phyloP scores from a whole-genome alignment of 1,140 invertebrate genomes.

The Drosophila subpulchrella region DNA sequence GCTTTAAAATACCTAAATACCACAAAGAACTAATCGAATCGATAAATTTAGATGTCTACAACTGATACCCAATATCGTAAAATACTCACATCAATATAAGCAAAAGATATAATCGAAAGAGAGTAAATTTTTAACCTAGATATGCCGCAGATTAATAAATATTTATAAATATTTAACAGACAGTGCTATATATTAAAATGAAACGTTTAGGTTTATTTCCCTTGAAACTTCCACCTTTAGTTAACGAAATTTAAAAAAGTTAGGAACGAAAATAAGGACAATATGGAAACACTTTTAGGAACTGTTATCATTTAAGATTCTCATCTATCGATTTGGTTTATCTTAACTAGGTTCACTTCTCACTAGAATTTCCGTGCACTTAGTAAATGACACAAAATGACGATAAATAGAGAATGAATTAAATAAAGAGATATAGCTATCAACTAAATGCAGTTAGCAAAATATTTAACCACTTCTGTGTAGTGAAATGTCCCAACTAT shows the following conservation, averaged over 20 bases:
- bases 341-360: slow-evolving; percentile 22
- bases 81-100: slow-evolving; percentile 36
- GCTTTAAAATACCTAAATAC: slow-evolving; percentile 50
- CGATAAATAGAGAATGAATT: slow-evolving; percentile 42
- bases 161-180: slow-evolving; percentile 20
- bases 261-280: slow-evolving; percentile 58
- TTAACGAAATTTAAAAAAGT: slow-evolving; percentile 38
- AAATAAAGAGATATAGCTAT: slow-evolving; percentile 39
- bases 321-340: slow-evolving; percentile 19
- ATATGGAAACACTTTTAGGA: slow-evolving; percentile 49
- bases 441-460: slow-evolving; percentile 50
- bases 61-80: slow-evolving; percentile 41
- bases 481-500: slow-evolving; percentile 56
- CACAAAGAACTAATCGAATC: slow-evolving; percentile 50
- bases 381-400: slow-evolving; percentile 18
- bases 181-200: slow-evolving; percentile 11
- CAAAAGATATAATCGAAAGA: slow-evolving; percentile 22
- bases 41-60: slow-evolving; percentile 62
- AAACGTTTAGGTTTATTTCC: slow-evolving; percentile 5
- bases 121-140: slow-evolving; percentile 30
- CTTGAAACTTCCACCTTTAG: slow-evolving; percentile 22
- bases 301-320: slow-evolving; percentile 23
- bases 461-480: slow-evolving; percentile 57
- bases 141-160: slow-evolving; percentile 24
- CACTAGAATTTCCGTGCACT: slow-evolving; percentile 46